Percentiles rank a stretch among this genome's conserved stretches.
Conservation (phyloP, 2,113 vertebrate genomes). For the Dicerorhinus sumatrensis region DNA sequence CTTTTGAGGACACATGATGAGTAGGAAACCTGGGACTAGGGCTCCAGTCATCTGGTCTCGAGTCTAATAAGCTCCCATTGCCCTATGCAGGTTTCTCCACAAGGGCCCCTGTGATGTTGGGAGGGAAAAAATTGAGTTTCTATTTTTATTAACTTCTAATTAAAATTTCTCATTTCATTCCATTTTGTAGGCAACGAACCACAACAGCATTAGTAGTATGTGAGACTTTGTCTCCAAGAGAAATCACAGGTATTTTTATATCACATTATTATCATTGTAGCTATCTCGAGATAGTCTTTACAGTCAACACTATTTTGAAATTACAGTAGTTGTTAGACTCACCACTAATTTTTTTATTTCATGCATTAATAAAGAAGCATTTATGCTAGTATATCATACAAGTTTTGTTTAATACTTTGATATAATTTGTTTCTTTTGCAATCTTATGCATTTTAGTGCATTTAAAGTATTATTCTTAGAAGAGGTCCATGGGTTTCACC, state of each 20-base stretch:
- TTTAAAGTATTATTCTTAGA: conserved; percentile 28
- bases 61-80: neutral
- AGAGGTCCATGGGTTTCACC: neutral
- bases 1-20: neutral
- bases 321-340: neutral
- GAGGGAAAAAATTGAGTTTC: conserved; percentile 24
- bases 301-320: conserved; percentile 23
- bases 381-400: neutral
- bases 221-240: neutral
- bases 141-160: conserved; percentile 48
- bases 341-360: conserved; percentile 4
- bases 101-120: neutral
- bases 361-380: conserved; percentile 5
- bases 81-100: neutral
- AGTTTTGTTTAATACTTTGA: conserved; percentile 25
- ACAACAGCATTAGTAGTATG: neutral
- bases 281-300: neutral
- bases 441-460: neutral
- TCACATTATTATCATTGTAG: neutral
- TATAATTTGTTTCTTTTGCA: conserved; percentile 14
- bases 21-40: neutral
- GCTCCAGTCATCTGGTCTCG: neutral
- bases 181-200: conserved; percentile 6
- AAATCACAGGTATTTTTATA: conserved; percentile 41
- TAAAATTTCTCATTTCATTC: conserved; percentile 63